Conservation (phyloP, 2,888 invertebrate species). For the Eupithecia vulgata region DNA sequence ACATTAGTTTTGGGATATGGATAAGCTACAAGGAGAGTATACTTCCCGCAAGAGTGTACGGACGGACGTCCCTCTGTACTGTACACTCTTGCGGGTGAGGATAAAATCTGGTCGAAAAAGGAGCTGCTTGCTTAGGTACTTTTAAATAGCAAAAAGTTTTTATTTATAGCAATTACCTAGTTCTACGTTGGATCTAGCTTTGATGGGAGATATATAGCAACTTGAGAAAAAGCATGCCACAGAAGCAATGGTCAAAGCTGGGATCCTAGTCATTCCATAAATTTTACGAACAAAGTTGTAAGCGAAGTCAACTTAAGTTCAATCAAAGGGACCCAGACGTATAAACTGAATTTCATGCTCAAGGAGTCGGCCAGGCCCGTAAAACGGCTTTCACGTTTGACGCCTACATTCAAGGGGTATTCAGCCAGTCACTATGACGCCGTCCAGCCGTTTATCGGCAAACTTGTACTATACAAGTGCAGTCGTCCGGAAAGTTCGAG, state of each 20-base stretch:
- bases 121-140: neutral
- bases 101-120: neutral
- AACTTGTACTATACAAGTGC: slow-evolving; percentile 75
- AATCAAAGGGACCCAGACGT: slow-evolving; percentile 18
- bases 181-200: neutral
- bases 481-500: slow-evolving; percentile 70
- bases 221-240: neutral
- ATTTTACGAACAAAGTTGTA: slow-evolving; percentile 20
- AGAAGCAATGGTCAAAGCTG: neutral
- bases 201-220: neutral
- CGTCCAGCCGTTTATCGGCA: slow-evolving; percentile 63
- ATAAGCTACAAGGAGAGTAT: neutral
- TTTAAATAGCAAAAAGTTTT: neutral
- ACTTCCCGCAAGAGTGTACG: neutral
- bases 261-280: neutral
- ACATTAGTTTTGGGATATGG: neutral
- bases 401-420: slow-evolving; percentile 28
- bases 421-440: slow-evolving; percentile 63
- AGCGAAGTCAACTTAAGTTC: slow-evolving; percentile 17
- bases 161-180: neutral
- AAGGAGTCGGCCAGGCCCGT: slow-evolving; percentile 38
- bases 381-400: slow-evolving; percentile 30
- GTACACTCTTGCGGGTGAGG: no score
- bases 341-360: slow-evolving; percentile 31
- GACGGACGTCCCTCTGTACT: no score